Base-by-base conservation (phyloP, 2,797 vertebrate species). In the Zenarchopterus dispar region DNA sequence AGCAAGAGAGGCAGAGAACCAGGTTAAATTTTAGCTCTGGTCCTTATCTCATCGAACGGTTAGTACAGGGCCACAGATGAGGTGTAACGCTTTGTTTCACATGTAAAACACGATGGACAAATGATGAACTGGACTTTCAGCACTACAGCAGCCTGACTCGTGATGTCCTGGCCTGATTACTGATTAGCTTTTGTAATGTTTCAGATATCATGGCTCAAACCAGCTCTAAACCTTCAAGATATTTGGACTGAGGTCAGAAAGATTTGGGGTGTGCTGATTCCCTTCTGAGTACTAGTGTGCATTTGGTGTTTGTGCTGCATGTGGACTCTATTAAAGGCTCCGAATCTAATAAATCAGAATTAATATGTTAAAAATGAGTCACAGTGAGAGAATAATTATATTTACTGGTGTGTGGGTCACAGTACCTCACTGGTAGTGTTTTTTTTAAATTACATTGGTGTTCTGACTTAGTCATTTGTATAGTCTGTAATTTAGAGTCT, bases 281-380 rank as follows among this genome's bases (percentile, higher is more conserved):
- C 23, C 43, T 62, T 11, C 21, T 18, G 16, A 23, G 33, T 39
- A 55, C 24, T 49, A 18, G 24, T 42, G 8, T 61, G 26, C 1
- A 8, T 33, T 41, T 54, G 33, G 19, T 43, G n/a, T 43, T 51
- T 23, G 42, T 44, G 16, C 42, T 24, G 39, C 24, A 21, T 31
- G 17, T 17, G 6, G 17, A 26, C 2, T 5, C 18, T 18, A 22
- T 7, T 39, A 50, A 13, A 22, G 4, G 21, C 18, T 50, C 58
- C 47, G 50, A 50, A 21, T 43, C 43, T 60, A 61, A 55, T 44
- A 28, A 61, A 49, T 43, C 44, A 44, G 31, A 8, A 49, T 23
- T 24, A 55, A 68, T 22, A 18, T 43, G 56, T 48, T 53, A 17
- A 48, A 39, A 26, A 21, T 9, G 45, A 54, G 42, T 10, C 36